Base-by-base conservation (phyloP, 2,888 invertebrate species). In the Andricus quercusramuli region DNA sequence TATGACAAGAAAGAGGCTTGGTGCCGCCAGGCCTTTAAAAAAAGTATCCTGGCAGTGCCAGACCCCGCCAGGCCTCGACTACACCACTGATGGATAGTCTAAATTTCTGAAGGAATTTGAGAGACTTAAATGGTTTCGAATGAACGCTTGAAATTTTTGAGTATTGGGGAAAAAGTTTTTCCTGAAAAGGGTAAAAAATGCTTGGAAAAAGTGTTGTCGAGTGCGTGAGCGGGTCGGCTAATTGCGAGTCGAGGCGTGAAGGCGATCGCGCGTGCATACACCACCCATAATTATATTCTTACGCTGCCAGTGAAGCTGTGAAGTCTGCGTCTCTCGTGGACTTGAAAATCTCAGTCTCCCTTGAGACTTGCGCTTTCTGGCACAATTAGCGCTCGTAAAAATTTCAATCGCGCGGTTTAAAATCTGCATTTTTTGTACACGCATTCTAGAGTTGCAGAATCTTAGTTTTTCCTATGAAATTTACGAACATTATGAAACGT, bases 161-260 rank as follows among this genome's bases (percentile, higher is more conserved):
- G 11, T 41, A 66, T 66, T 41, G 4, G 29, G 70, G n/a, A 56
- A 51, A 74, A 74, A 56, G 3, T 74, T 32, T 74, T 74, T 56
- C 51, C 70, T 56, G 29, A 74, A 74, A 74, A 11, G 17, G 56
- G 56, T 20, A 74, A 74, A 56, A 70, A 70, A 51, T 70, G 17
- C 13, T 70, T 37, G 47, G 25, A 29, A 70, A 70, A 44, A 70
- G 70, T 47, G 32, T 56, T 74, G 70, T 74, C 47, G 78, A 78
- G 78, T 78, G 81, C 66, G 80, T 70, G 74, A 78, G 81, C 79
- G 82, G 83, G 83, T 82, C 84, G 79, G 84, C 78, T 83, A 83
- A 84, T 84, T 83, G 81, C 82, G 78, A 82, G 81, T 81, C 80
- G 79, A 85, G 80, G 85, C 83, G 85, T 83, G 85, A 85, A 85